Conservation (phyloP, 2,888 invertebrate species). For the Heliconius sara region DNA sequence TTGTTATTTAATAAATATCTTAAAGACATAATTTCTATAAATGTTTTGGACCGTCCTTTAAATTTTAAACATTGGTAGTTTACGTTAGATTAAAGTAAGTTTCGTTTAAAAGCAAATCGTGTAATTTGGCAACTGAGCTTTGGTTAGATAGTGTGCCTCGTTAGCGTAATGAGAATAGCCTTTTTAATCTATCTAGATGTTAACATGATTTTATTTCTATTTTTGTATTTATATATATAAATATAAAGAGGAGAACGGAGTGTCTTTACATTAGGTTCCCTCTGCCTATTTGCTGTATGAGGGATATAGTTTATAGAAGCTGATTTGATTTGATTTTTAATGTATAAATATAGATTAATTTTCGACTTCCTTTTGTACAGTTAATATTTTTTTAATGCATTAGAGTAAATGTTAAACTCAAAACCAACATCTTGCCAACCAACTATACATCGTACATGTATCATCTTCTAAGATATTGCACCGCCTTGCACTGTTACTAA, state of each 20-base stretch:
- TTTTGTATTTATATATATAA: conserved; percentile 21
- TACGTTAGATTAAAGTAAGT: conserved; percentile 75
- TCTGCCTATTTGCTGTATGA: too few relatives aligned
- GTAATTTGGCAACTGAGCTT: conserved; percentile 81
- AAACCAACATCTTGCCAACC: conserved; percentile 14
- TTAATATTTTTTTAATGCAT: background rate
- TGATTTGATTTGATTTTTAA: too few relatives aligned
- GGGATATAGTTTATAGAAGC: too few relatives aligned
- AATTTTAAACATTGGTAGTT: conserved; percentile 53
- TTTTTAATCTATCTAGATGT: conserved; percentile 71
- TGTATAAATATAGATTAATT: background rate
- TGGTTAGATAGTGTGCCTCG: conserved; percentile 82
- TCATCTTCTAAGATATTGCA: conserved; percentile 15
- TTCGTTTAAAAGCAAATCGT: conserved; percentile 77
- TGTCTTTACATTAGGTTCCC: too few relatives aligned
- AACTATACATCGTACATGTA: background rate
- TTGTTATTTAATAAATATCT: too few relatives aligned
- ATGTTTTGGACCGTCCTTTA: background rate
- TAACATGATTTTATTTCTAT: conserved; percentile 57
- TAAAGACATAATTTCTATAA: background rate
- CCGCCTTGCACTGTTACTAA: conserved; percentile 1
- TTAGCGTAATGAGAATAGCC: conserved; percentile 78
- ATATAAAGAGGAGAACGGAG: too few relatives aligned
- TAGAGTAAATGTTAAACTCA: conserved; percentile 15
- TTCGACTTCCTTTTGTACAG: background rate